A percentile compares a stretch with the other conserved stretches of the same genome.
Evolutionary conservation across 2,113 vertebrate species (phyloP).

Genomic region (Chrysemys picta): DNA sequence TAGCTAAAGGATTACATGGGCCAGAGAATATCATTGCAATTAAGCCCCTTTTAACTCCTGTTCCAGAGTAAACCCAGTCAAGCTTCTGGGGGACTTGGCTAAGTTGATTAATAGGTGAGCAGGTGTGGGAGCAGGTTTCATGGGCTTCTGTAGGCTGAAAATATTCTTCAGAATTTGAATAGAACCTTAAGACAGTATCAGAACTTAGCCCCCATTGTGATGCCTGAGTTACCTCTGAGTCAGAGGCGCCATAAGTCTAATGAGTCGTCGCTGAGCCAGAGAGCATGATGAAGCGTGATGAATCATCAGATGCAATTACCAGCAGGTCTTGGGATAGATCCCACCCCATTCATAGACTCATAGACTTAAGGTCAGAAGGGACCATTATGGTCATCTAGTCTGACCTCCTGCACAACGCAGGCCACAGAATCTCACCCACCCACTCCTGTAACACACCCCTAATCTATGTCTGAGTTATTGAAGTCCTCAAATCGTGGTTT

Average conservation of each 20-base stretch:
- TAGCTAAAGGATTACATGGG: not conserved
- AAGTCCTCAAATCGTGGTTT: too few species aligned
- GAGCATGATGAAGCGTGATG: not conserved
- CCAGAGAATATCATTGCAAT: not conserved
- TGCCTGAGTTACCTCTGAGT: not conserved
- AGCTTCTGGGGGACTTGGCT: not conserved
- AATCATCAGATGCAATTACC: not conserved
- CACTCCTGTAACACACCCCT: too few species aligned
- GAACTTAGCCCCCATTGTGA: conserved; percentile 34
- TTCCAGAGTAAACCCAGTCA: not conserved
- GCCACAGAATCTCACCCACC: too few species aligned
- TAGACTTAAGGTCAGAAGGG: too few species aligned
- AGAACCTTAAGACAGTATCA: conserved; percentile 1
- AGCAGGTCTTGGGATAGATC: too few species aligned
- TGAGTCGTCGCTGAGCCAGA: not conserved
- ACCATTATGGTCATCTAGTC: too few species aligned
- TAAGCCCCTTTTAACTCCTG: not conserved
- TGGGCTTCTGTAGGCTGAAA: not conserved
- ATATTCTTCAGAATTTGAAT: not conserved
- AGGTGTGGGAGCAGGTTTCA: not conserved
- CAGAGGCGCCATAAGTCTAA: not conserved
- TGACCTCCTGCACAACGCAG: too few species aligned
- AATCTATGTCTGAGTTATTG: too few species aligned
- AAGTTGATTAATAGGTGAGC: conserved; percentile 1
- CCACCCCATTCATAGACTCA: not conserved